Conservation (phyloP, 2,113 vertebrate genomes). For the Cynoglossus semilaevis region DNA sequence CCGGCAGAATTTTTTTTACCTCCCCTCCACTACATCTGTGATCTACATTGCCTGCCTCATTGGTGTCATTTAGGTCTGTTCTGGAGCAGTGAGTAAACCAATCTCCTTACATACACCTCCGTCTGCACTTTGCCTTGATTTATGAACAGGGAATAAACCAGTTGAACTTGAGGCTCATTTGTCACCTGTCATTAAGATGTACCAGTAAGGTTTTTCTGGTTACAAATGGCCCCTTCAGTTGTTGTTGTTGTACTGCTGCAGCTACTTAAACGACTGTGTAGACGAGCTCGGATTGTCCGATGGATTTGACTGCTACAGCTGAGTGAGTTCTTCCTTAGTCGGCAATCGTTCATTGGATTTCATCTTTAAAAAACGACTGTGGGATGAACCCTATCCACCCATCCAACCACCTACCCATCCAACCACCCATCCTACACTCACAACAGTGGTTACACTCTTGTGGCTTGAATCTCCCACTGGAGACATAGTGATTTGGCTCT, state of each 20-base stretch:
- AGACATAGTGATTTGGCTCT: constrained; percentile 71
- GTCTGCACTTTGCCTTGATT: constrained; percentile 71
- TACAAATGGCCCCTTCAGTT: constrained; percentile 48
- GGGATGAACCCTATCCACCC: constrained; percentile 23
- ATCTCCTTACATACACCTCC: constrained; percentile 66
- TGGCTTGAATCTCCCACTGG: constrained; percentile 64
- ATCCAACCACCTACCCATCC: constrained; percentile 3
- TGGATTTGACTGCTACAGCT: constrained; percentile 33
- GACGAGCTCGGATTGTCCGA: constrained; percentile 44
- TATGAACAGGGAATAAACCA: constrained; percentile 65
- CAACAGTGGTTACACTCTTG: constrained; percentile 64
- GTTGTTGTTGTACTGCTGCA: constrained; percentile 29
- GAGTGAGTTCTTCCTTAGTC: constrained; percentile 38
- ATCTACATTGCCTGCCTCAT: constrained; percentile 64
- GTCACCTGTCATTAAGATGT: constrained; percentile 73
- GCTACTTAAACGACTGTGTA: constrained; percentile 22
- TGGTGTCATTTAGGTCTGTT: constrained; percentile 71
- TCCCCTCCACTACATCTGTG: constrained; percentile 47
- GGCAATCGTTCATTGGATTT: constrained; percentile 61
- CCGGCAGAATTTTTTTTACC: constrained; percentile 42
- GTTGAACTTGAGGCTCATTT: constrained; percentile 65
- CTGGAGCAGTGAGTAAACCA: constrained; percentile 74
- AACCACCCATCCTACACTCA: constrained; percentile 28
- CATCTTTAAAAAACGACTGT: constrained; percentile 54
- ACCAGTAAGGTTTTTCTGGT: constrained; percentile 68